These are phyloP conservation scores for Tricholauxania praeusta DNA, from an alignment of 2,888 invertebrate species.

Conservation along the genomic window DNA sequence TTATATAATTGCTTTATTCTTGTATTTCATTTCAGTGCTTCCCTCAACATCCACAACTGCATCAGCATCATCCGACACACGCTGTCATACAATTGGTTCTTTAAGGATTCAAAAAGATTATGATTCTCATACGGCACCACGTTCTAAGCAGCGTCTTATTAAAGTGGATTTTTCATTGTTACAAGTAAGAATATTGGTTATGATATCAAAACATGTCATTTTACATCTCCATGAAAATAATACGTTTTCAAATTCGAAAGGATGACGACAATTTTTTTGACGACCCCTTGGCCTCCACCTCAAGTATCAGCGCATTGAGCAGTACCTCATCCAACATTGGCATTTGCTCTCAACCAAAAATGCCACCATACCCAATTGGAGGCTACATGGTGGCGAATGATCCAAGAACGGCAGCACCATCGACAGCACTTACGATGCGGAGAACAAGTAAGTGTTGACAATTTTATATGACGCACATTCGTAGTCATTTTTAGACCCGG, in stretches of 20 bases:
- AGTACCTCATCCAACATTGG: constrained; percentile 45
- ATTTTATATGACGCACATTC: constrained; percentile 15
- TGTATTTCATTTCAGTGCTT: constrained; percentile 64
- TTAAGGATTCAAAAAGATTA: constrained; percentile 55
- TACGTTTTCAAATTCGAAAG: constrained; percentile 31
- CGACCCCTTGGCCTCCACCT: constrained; percentile 41
- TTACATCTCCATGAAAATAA: too few species aligned
- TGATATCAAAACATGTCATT: too few species aligned
- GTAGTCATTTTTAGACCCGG: too few species aligned
- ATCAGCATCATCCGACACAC: constrained; percentile 43
- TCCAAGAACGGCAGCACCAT: constrained; percentile 42
- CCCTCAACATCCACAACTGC: constrained; percentile 58
- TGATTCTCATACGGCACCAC: constrained; percentile 68
- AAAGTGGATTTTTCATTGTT: constrained; percentile 86
- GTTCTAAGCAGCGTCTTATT: constrained; percentile 75
- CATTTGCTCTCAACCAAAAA: constrained; percentile 65
- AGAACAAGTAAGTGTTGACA: constrained; percentile 66
- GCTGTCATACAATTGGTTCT: constrained; percentile 49
- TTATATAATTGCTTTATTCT: constrained; percentile 1
- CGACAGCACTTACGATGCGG: constrained; percentile 59
- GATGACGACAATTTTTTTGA: constrained; percentile 52
- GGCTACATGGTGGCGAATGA: constrained; percentile 56
- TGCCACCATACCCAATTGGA: constrained; percentile 66
- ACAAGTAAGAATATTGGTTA: constrained; percentile 70
- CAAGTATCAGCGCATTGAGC: constrained; percentile 43